These are phyloP conservation scores for Scaptomyza caliginosa DNA, from an alignment of 2,888 invertebrate species.

Conservation along the genomic window DNA sequence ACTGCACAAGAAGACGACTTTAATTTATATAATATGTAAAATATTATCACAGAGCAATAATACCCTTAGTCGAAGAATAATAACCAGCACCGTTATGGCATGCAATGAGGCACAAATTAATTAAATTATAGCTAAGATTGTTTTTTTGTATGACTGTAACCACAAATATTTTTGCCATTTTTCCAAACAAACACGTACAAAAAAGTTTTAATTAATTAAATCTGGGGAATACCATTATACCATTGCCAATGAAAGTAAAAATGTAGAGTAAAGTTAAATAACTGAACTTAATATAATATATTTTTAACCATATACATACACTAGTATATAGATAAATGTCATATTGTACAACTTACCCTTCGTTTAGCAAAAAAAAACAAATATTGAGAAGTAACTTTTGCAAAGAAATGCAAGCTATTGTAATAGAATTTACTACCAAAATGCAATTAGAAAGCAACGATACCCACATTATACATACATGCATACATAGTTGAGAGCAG, in stretches of 20 bases:
- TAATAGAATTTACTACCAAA: neutral
- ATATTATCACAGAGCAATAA: neutral
- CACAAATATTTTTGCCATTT: constrained; percentile 18
- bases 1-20: neutral
- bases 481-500: constrained; percentile 9
- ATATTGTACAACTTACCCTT: no score
- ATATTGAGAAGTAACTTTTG: neutral
- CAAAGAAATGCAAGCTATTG: neutral
- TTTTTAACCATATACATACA: no score
- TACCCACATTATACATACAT: neutral
- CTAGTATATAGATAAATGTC: no score
- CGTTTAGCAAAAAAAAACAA: no score
- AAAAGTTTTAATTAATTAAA: neutral
- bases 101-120: neutral
- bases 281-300: no score
- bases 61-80: neutral
- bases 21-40: neutral
- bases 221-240: no score
- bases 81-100: neutral
- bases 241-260: no score
- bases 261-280: no score
- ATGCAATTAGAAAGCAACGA: neutral
- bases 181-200: constrained; percentile 15
- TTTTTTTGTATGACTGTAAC: constrained; percentile 4
- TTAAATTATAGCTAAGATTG: neutral